Conservation (phyloP, 2,888 invertebrate species). For the Cheiracanthium punctorium region DNA sequence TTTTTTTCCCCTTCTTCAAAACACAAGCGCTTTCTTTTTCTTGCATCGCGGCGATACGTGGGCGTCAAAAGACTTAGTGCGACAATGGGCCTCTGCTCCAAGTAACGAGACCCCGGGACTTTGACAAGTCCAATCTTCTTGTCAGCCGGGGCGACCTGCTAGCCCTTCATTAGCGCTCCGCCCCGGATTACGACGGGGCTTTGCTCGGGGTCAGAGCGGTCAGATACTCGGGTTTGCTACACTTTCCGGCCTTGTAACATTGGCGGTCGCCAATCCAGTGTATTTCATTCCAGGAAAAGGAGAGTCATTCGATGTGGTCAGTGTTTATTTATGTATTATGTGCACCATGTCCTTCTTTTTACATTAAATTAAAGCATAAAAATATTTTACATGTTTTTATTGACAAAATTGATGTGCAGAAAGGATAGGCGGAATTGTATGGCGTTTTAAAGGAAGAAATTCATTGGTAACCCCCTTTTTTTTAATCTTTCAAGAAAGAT, state of each 20-base stretch:
- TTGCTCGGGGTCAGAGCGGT: conserved; percentile 49
- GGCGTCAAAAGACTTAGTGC: not conserved
- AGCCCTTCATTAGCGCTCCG: conserved; percentile 65
- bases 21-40: not conserved
- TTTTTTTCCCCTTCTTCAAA: too few species aligned
- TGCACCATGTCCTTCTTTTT: not conserved
- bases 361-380: not conserved
- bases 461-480: too few species aligned
- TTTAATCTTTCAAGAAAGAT: too few species aligned
- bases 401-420: too few species aligned
- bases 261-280: conserved; percentile 55
- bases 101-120: conserved; percentile 33
- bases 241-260: not conserved
- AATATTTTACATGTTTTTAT: too few species aligned
- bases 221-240: conserved; percentile 37
- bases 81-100: conserved; percentile 5
- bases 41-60: too few species aligned
- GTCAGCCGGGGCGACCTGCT: conserved; percentile 52
- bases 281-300: too few species aligned
- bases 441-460: too few species aligned
- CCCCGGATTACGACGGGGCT: conserved; percentile 63
- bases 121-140: conserved; percentile 68
- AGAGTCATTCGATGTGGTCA: not conserved
- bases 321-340: not conserved
- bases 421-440: too few species aligned